Evolutionary conservation across 2,888 invertebrate species (phyloP), one percentile per base, ranked within the genome.

Genomic region (Pollenia angustigena): DNA sequence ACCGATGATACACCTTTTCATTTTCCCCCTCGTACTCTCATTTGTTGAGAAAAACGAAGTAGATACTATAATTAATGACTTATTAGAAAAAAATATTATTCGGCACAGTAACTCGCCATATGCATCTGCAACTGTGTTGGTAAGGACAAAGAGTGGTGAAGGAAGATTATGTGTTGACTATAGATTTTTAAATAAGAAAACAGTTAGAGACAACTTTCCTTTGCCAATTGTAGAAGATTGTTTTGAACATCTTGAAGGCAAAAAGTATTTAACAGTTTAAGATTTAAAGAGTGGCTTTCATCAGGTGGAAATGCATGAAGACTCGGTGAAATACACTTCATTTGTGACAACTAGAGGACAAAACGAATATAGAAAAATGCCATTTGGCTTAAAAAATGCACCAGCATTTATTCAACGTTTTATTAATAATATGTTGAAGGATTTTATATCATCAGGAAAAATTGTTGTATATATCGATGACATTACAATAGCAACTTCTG

Each of bases 101-200:
- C 4, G 2, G 32, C 32, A 32, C 32, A 32, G 32, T 32, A 32
- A 32, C 3, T 32, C 32, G 32, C 32, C 32, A 32, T 88, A 86
- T 80, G 80, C 88, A 6, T 87, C 87, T 10, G 83, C 88, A 0
- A 87, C 88, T 18, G 88, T 89, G 3, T 62, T 89, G 12, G 85
- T 87, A 11, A 74, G 68, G 32, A 87, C 88, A 62, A 89, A 88
- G 54, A 82, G 69, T 50, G 83, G 75, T 9, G 88, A 88, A 46
- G 62, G 68, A n/a, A 62, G 88, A 60, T n/a, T 89, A 14, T 85
- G 81, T 66, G 42, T 89, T 18, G 88, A 89, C 62, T 89, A 87
- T 66, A 68, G 89, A 7, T 42, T 23, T 10, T 48, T 89, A 4
- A 4, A 88, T 84, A 84, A 86, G 66, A 52, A 79, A 32, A 32